Evolutionary conservation across 2,888 invertebrate genomes (phyloP).

Genomic region (Trachelus troglodyta): DNA sequence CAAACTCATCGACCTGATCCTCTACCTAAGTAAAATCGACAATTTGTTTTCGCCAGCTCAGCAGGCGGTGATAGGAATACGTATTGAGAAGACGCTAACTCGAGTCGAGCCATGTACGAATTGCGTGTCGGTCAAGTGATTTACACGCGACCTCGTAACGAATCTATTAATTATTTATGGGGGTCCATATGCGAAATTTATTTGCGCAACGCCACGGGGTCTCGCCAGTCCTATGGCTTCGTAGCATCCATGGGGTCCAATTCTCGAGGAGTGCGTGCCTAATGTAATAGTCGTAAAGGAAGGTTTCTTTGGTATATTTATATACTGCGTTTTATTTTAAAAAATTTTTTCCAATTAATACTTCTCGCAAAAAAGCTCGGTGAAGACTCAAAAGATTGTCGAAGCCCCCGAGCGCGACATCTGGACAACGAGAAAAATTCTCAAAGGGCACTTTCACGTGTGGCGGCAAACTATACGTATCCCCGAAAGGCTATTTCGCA

Average conservation of each 20-base stretch:
- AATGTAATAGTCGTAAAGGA: constrained; percentile 24
- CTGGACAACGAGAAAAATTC: constrained; percentile 36
- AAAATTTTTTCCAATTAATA: background rate
- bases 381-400: background rate
- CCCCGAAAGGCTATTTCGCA: constrained; percentile 43
- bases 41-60: constrained; percentile 49
- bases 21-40: constrained; percentile 50
- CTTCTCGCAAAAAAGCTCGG: background rate
- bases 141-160: constrained; percentile 56
- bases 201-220: constrained; percentile 50
- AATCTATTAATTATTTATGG: constrained; percentile 63
- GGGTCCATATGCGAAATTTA: constrained; percentile 49
- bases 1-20: constrained; percentile 17
- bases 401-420: constrained; percentile 30
- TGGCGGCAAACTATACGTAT: background rate
- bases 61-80: constrained; percentile 37
- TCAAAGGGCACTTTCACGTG: background rate
- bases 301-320: background rate
- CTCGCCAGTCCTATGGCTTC: constrained; percentile 30
- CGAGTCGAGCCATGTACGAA: constrained; percentile 33
- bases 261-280: constrained; percentile 25
- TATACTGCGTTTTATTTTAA: background rate
- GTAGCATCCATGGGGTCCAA: constrained; percentile 11
- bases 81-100: constrained; percentile 26
- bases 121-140: constrained; percentile 53